Conservation (phyloP, 37 sponge, comb jelly and placozoan species). For the Aphrocallistes beatrix region DNA sequence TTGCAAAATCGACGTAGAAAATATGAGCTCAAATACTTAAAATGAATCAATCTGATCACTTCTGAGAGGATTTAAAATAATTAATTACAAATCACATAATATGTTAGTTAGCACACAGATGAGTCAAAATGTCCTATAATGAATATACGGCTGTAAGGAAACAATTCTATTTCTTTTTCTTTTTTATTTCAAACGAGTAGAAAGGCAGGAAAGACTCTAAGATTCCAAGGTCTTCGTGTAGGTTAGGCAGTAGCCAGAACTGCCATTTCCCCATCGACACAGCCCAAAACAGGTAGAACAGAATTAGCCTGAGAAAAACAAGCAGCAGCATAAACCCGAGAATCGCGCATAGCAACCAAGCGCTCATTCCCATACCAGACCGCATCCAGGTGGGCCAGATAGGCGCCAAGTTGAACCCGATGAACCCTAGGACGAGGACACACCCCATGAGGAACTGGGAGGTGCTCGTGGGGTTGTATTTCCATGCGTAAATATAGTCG, state of each 20-base stretch:
- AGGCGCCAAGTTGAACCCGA: neutral
- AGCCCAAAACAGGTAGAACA: neutral
- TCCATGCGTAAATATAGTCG: neutral
- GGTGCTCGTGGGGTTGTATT: neutral
- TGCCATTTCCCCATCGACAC: neutral
- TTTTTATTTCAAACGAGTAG: neutral
- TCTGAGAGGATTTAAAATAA: too few relatives aligned
- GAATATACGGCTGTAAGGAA: too few relatives aligned
- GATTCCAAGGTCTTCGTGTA: neutral
- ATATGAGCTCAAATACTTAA: too few relatives aligned
- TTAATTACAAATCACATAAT: too few relatives aligned
- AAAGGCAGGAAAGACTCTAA: neutral
- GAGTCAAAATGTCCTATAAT: too few relatives aligned
- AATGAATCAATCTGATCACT: too few relatives aligned
- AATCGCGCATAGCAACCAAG: neutral
- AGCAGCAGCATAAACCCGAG: neutral
- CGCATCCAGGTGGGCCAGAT: constrained; percentile 6
- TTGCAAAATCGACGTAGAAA: too few relatives aligned
- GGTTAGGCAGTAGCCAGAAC: neutral
- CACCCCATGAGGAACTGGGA: neutral
- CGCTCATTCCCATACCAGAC: neutral
- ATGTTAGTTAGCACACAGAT: too few relatives aligned
- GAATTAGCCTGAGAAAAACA: neutral
- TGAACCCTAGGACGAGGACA: neutral
- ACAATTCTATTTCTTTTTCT: neutral